These are phyloP conservation scores for Cepaea hortensis DNA, from an alignment of 2,888 invertebrate genomes.

Conservation along the genomic window DNA sequence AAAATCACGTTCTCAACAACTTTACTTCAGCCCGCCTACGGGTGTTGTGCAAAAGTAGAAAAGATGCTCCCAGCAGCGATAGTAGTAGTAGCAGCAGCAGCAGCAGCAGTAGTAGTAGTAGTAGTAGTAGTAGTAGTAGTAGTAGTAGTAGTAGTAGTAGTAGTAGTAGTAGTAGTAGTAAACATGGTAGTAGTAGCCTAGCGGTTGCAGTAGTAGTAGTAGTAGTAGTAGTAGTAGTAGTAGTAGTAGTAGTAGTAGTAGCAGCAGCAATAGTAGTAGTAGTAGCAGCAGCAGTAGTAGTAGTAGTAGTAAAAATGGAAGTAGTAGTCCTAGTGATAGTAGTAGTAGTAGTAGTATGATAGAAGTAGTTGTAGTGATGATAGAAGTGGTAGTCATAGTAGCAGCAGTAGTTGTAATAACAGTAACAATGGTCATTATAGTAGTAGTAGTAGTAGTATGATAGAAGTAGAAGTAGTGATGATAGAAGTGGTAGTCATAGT, in stretches of 20 bases:
- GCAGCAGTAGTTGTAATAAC: background rate
- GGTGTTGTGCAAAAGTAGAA: too few relatives aligned
- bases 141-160: background rate
- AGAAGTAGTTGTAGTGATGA: background rate
- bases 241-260: too few relatives aligned
- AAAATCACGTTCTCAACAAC: too few relatives aligned
- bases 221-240: too few relatives aligned
- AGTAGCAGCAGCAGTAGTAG: background rate
- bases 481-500: background rate
- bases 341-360: background rate
- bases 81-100: background rate
- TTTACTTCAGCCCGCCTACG: too few relatives aligned
- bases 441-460: background rate
- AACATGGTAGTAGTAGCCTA: too few relatives aligned
- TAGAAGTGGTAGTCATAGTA: background rate
- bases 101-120: background rate
- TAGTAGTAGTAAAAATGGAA: background rate
- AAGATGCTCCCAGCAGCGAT: background rate
- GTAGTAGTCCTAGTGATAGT: background rate
- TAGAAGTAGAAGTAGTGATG: background rate
- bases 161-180: background rate
- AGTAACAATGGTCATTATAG: background rate
- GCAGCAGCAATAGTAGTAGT: background rate
- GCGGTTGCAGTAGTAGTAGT: too few relatives aligned
- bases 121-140: too few relatives aligned